Evolutionary conservation across 2,113 vertebrate genomes (phyloP), one percentile per base, ranked within the genome.

Genomic region (Ceuthmochares aereus): DNA sequence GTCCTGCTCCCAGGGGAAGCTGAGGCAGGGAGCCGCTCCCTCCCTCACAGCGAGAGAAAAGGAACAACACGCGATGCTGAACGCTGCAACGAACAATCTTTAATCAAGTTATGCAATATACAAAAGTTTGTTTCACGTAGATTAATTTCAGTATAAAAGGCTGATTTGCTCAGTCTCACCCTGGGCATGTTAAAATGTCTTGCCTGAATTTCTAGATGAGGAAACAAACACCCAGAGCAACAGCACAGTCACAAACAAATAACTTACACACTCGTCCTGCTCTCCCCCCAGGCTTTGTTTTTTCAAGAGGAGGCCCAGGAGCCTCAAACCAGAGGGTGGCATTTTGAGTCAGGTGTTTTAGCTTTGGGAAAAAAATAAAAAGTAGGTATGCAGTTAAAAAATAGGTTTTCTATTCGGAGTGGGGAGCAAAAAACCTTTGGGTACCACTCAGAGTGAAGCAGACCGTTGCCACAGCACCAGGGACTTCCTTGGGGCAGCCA

Each of bases 71-170:
- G 7, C 14, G 0, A 63, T 42, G 25, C 13, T 32, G 12, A 32
- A 23, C 1, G 1, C 52, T 43, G 16, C 36, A 40, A 22, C 4
- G 1, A 95, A 95, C 79, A 81, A 75, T 62, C 36, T 97, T 97
- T 97, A 97, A 92, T 96, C 81, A 74, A 81, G 84, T 89, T 59
- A 86, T 51, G 32, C 51, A 95, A 89, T 32, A 86, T 96, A 96
- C 70, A 96, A 97, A 96, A 96, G 68, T 58, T 88, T 29, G 52
- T 90, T 90, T 60, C 19, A 3, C 8, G n/a, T 26, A 84, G 62
- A 64, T 72, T 74, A 84, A 55, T 70, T 88, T 90, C 85, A 77
- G 25, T 79, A 82, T 92, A 95, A 49, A 96, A 94, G 62, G 60
- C 84, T 1, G 0, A 75, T 12, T 12, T 59, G 42, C 69, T 76